Evolutionary conservation across 1,140 invertebrate species (phyloP).

Genomic region (Hetaerina americana): DNA sequence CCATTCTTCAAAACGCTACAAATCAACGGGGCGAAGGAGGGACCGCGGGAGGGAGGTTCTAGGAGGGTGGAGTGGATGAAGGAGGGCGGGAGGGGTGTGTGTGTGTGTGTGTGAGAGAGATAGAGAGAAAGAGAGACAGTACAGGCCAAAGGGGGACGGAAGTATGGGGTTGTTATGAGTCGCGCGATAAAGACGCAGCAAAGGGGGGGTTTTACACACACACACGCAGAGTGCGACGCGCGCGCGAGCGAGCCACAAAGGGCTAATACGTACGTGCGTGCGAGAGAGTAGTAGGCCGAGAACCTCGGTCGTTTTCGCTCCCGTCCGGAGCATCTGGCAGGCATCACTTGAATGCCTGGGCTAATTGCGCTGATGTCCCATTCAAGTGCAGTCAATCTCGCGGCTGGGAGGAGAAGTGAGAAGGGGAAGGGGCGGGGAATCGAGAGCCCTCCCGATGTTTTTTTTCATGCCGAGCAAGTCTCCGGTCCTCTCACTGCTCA

Average conservation of each 20-base stretch:
- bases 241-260: not conserved
- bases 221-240: not conserved
- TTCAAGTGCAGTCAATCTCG: not conserved
- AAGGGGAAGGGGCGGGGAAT: too few relatives aligned
- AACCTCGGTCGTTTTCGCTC: too few relatives aligned
- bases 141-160: too few relatives aligned
- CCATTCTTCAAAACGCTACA: not conserved
- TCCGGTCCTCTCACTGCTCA: too few relatives aligned
- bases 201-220: not conserved
- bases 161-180: not conserved
- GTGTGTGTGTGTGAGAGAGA: too few relatives aligned
- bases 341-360: not conserved
- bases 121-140: too few relatives aligned
- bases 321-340: not conserved
- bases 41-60: too few relatives aligned
- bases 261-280: not conserved
- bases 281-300: not conserved
- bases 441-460: too few relatives aligned
- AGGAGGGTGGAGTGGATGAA: too few relatives aligned
- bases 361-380: not conserved
- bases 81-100: too few relatives aligned
- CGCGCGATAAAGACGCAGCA: not conserved
- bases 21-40: not conserved
- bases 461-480: too few relatives aligned
- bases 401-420: too few relatives aligned